Base-by-base conservation (phyloP, 2,113 vertebrate genomes). In the Xiphophorus hellerii region DNA sequence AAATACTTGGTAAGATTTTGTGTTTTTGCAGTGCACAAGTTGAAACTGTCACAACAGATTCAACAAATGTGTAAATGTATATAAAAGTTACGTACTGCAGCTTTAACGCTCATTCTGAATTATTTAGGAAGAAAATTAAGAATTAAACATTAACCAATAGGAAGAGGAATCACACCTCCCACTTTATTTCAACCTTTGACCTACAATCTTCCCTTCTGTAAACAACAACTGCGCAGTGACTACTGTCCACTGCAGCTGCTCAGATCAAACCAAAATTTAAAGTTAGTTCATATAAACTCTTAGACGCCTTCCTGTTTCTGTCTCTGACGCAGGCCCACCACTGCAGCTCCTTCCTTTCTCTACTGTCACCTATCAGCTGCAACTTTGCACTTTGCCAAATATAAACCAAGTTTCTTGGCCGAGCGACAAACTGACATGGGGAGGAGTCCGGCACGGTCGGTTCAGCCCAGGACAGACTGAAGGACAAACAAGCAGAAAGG, bases 401-500 rank as follows among this genome's bases (percentile, higher is more conserved):
- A 95, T 94, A 94, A 94, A 91, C 93, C 76, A 14, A 12, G 74
- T 74, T 87, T 88, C 69, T 91, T 94, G 93, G 95, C 93, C 33
- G 31, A 31, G 33, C 0, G 66, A 54, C 92, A 92, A 84, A 62
- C 69, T 83, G 76, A 37, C 71, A 60, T 10, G 42, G 91, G 94
- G 93, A 88, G 93, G 93, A 93, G 94, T 78, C 76, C 77, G 30
- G 30, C 63, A 54, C 3, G 12, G 44, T 7, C 51, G 80, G 90
- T 85, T 83, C 71, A 88, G 71, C 15, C 76, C 71, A 89, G 92
- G 93, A 93, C 92, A 84, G 85, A 88, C 87, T 91, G 90, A 94
- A 95, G 94, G 94, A 88, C 94, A 93, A 89, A 92, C 88, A 70
- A 85, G 66, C 76, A 67, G 77, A 51, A 82, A 84, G 54, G 63